phyloP scores from a whole-genome alignment of 1,140 invertebrate genomes.

The Trichonephila clavata region DNA sequence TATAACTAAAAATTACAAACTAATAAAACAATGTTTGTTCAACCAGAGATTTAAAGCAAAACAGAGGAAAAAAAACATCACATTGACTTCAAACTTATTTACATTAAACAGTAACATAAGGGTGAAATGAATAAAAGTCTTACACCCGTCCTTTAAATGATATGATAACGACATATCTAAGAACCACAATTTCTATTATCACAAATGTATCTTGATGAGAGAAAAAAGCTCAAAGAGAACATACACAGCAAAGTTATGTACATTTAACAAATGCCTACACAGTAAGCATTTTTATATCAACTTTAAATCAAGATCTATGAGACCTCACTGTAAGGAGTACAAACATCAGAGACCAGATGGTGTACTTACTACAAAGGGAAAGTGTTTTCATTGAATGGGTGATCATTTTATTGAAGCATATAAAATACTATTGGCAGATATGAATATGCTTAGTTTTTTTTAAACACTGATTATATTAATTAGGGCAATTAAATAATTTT shows the following conservation, averaged over 20 bases:
- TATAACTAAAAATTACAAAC: too few relatives aligned
- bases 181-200: conserved; percentile 64
- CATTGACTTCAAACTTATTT: neutral
- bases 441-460: neutral
- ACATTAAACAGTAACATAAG: neutral
- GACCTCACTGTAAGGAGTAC: conserved; percentile 77
- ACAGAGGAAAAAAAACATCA: too few relatives aligned
- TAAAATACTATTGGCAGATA: neutral
- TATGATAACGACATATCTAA: conserved; percentile 59
- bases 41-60: neutral
- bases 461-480: too few relatives aligned
- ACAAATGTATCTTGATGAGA: conserved; percentile 70
- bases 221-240: conserved; percentile 75
- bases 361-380: conserved; percentile 51
- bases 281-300: conserved; percentile 72
- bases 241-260: conserved; percentile 58
- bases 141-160: conserved; percentile 50
- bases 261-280: conserved; percentile 75
- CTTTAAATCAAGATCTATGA: conserved; percentile 75
- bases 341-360: conserved; percentile 53
- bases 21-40: neutral
- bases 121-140: neutral
- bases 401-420: neutral
- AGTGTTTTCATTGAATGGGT: neutral
- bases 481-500: neutral